Conservation (phyloP, 1,140 invertebrate species). For the Penaeus chinensis region DNA sequence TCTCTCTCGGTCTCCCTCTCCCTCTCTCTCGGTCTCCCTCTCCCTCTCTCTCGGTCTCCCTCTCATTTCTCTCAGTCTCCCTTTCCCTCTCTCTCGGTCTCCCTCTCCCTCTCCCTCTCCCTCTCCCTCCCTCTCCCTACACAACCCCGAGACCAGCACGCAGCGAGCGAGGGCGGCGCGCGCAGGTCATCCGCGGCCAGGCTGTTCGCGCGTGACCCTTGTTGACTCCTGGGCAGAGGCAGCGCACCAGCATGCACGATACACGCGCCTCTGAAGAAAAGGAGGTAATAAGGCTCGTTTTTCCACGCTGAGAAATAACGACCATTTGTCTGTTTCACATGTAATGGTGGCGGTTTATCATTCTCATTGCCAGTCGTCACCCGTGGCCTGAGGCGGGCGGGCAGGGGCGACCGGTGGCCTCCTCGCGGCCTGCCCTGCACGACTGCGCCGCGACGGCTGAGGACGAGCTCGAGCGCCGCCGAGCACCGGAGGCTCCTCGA, state of each 20-base stretch:
- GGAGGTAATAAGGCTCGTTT: conserved; percentile 61
- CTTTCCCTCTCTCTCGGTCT: too few species aligned
- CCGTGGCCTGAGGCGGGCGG: conserved; percentile 44
- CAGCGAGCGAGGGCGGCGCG: not conserved
- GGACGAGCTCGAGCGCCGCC: not conserved
- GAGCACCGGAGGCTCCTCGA: not conserved
- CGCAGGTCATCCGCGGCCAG: not conserved
- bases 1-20: too few species aligned
- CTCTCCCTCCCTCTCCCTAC: too few species aligned
- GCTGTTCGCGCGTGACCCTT: not conserved
- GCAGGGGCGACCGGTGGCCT: conserved; percentile 14
- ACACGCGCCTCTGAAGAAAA: conserved; percentile 35
- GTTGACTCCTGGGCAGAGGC: conserved; percentile 18
- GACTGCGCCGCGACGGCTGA: not conserved
- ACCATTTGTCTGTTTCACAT: conserved; percentile 64
- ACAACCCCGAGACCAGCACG: too few species aligned
- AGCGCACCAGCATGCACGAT: conserved; percentile 3
- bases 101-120: too few species aligned
- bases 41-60: too few species aligned
- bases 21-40: too few species aligned
- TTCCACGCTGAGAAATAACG: conserved; percentile 63
- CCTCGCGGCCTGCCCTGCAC: conserved; percentile 28
- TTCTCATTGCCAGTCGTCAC: conserved; percentile 64
- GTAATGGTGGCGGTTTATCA: conserved; percentile 63
- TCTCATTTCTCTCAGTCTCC: too few species aligned